Evolutionary conservation across 2,888 invertebrate genomes (phyloP).

Genomic region (Drosophila pseudotalamancana): DNA sequence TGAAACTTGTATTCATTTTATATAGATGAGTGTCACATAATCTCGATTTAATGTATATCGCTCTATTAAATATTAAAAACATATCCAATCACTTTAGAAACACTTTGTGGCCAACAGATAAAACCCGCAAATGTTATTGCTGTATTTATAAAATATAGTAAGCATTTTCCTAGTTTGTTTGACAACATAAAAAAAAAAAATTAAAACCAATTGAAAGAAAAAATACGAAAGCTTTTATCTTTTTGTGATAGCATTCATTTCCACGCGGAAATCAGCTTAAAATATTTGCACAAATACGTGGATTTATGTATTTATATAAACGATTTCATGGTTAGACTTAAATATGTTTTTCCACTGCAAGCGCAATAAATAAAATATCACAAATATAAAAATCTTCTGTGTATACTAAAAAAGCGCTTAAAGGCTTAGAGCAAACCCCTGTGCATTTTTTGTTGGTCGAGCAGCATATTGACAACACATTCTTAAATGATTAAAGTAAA

Average conservation of each 20-base stretch:
- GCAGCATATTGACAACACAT: conserved; percentile 18
- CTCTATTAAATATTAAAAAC: conserved; percentile 18
- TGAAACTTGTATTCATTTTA: neutral
- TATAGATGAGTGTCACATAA: neutral
- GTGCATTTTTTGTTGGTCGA: conserved; percentile 16
- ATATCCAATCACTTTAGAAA: conserved; percentile 36
- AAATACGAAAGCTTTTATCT: conserved; percentile 41
- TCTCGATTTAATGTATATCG: neutral
- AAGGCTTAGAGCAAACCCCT: conserved; percentile 53
- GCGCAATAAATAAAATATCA: conserved; percentile 28
- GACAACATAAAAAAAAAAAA: neutral
- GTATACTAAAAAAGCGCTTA: conserved; percentile 67
- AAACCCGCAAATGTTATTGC: conserved; percentile 18
- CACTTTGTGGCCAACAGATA: conserved; percentile 37
- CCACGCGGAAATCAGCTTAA: conserved; percentile 71
- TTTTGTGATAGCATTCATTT: conserved; percentile 54
- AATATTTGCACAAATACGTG: conserved; percentile 52
- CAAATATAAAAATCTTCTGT: conserved; percentile 25
- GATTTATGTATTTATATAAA: conserved; percentile 37
- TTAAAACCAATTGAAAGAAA: conserved; percentile 6
- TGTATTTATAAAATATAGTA: conserved; percentile 26
- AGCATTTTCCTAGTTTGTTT: conserved; percentile 19
- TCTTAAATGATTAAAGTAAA: conserved; percentile 15
- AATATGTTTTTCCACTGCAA: conserved; percentile 39
- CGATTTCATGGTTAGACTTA: conserved; percentile 38